A percentile compares a stretch with the other conserved stretches of the same genome.
Conservation (phyloP, 2,113 vertebrate genomes). For the Laterallus jamaicensis region DNA sequence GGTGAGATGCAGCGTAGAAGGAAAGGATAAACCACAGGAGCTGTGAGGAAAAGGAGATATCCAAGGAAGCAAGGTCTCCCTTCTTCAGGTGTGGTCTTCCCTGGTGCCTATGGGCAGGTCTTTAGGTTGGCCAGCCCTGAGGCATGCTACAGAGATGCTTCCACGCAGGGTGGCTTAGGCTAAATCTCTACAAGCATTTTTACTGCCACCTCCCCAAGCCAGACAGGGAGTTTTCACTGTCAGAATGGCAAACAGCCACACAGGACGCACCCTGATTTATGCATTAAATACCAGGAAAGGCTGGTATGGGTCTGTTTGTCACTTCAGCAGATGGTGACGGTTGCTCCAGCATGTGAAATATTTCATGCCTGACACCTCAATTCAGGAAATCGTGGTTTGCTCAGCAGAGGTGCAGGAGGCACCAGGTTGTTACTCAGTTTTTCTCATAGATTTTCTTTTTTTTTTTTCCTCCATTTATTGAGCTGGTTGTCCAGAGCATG, state of each 20-base stretch:
- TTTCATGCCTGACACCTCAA: constrained; percentile 44
- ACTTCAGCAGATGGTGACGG: constrained; percentile 2
- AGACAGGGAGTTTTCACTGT: neutral
- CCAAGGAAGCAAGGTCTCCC: neutral
- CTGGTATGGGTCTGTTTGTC: constrained; percentile 30
- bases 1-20: neutral
- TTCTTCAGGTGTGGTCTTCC: neutral
- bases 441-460: neutral
- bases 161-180: neutral
- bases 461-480: neutral
- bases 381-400: constrained; percentile 67
- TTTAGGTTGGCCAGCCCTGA: no score
- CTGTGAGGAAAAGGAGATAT: neutral
- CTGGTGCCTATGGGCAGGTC: neutral
- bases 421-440: neutral
- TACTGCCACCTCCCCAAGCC: neutral
- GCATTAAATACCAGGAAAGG: constrained; percentile 18
- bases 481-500: neutral
- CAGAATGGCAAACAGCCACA: neutral
- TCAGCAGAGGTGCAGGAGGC: constrained; percentile 37
- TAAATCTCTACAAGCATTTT: neutral
- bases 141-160: neutral
- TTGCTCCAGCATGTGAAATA: constrained; percentile 42
- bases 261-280: constrained; percentile 27
- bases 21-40: neutral